Percentiles rank a stretch among this genome's conserved stretches.
Evolutionary conservation across 2,888 invertebrate genomes (phyloP).

Genomic region (Hirtodrosophila trivittata): DNA sequence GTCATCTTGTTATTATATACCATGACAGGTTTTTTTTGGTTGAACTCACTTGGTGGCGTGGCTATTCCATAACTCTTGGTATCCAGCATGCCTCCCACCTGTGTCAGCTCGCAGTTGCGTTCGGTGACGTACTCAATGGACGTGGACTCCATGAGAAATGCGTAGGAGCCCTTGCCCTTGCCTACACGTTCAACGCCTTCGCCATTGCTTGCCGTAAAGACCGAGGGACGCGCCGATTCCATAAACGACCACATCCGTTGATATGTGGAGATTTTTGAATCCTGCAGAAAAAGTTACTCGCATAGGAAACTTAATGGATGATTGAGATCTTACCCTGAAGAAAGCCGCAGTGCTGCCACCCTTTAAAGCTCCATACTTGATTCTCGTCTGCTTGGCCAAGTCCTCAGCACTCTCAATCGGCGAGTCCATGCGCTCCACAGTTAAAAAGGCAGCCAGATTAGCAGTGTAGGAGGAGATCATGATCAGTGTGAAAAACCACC

Average conservation of each 20-base stretch:
- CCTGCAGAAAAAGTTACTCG: constrained; percentile 84
- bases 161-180: constrained; percentile 93
- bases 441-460: constrained; percentile 96
- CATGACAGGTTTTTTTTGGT: neutral
- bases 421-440: constrained; percentile 96
- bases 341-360: constrained; percentile 97
- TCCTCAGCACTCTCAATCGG: constrained; percentile 98
- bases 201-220: constrained; percentile 93
- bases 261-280: constrained; percentile 96
- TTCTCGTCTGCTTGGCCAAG: constrained; percentile 97
- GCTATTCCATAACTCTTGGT: constrained; percentile 98
- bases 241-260: constrained; percentile 98
- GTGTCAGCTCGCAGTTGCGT: constrained; percentile 94
- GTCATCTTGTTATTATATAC: no score
- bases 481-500: constrained; percentile 98
- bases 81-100: constrained; percentile 96
- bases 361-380: constrained; percentile 97
- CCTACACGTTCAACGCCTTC: constrained; percentile 96
- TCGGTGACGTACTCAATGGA: constrained; percentile 97
- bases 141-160: constrained; percentile 98
- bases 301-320: neutral
- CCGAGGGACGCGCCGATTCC: constrained; percentile 93
- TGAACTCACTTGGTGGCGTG: constrained; percentile 92
- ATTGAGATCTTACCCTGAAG: constrained; percentile 94
- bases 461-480: constrained; percentile 99